Evolutionary conservation across 37 sponge, comb jelly and placozoan genomes (phyloP).

Genomic region (Haliclona indistincta): DNA sequence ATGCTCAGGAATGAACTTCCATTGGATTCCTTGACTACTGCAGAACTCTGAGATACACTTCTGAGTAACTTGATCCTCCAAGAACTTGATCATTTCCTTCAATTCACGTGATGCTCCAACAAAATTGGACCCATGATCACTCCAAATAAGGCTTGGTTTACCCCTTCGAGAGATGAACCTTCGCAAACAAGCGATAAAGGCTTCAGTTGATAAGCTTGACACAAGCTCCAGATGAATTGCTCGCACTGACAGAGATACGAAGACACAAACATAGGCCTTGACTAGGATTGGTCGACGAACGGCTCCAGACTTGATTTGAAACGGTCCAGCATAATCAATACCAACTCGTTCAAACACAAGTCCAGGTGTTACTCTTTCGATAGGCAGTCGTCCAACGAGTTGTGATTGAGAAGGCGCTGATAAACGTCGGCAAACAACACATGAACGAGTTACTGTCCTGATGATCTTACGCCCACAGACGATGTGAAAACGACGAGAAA

Average conservation of each 20-base stretch:
- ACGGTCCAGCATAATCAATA: background rate
- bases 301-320: background rate
- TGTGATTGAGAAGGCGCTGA: background rate
- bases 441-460: background rate
- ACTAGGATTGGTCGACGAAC: background rate
- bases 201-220: background rate
- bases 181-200: background rate
- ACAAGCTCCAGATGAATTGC: background rate
- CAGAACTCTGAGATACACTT: background rate
- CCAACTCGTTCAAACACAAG: background rate
- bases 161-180: background rate
- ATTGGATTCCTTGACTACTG: background rate
- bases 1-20: background rate
- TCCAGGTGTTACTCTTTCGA: constrained; percentile 21
- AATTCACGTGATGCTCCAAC: background rate
- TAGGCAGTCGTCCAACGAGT: background rate
- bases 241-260: background rate
- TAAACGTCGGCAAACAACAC: background rate
- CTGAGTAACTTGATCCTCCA: background rate
- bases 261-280: background rate
- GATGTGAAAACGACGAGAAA: background rate
- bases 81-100: background rate
- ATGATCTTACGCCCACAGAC: background rate
- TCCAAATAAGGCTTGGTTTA: background rate
- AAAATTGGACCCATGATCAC: background rate